phyloP scores from a whole-genome alignment of 2,797 vertebrate species.

The Siniperca undulata region DNA sequence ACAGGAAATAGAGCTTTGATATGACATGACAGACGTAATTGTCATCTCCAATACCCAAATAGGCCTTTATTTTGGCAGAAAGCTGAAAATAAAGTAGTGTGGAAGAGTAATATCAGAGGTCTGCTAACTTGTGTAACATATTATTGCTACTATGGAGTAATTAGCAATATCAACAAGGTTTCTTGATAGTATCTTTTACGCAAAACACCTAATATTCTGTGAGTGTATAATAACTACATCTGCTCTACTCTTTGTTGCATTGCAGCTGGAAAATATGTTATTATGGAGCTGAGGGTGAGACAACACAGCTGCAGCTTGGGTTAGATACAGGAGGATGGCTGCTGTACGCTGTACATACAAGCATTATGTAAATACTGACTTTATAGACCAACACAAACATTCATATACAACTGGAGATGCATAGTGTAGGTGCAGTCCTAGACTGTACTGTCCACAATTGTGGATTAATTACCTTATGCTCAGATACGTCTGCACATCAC shows the following conservation, averaged over 20 bases:
- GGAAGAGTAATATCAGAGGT: background rate
- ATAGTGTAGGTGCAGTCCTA: background rate
- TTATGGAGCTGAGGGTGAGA: constrained; percentile 23
- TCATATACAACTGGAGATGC: background rate
- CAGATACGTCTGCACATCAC: background rate
- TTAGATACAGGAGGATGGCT: background rate
- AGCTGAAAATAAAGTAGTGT: background rate
- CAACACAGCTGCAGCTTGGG: constrained; percentile 12
- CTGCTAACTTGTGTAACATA: background rate
- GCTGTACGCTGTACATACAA: background rate
- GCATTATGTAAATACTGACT: background rate
- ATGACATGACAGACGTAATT: background rate
- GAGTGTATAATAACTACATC: constrained; percentile 29
- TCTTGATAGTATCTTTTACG: background rate
- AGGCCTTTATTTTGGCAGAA: background rate
- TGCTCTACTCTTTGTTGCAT: background rate
- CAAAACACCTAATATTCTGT: constrained; percentile 1
- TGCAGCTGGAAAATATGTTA: constrained; percentile 25
- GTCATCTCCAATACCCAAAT: background rate
- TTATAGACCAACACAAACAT: background rate
- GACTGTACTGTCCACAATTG: background rate
- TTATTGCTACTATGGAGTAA: background rate
- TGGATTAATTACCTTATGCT: background rate
- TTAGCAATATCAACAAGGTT: background rate
- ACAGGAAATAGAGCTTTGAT: background rate